Conservation (phyloP, 2,113 vertebrate species). For the Columba janthina region DNA sequence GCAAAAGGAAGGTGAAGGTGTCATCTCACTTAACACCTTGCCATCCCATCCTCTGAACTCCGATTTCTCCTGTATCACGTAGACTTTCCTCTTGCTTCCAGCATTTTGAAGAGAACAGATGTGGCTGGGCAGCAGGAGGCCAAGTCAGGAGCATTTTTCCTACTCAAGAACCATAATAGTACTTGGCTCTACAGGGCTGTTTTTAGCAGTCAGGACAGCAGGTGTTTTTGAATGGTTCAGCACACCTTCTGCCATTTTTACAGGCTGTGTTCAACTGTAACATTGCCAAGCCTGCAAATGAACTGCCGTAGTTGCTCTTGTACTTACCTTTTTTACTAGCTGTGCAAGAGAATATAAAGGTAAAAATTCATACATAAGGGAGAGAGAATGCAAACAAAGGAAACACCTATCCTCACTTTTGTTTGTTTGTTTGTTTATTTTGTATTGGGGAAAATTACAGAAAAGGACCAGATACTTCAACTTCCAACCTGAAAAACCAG, state of each 20-base stretch:
- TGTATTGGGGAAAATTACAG: background rate
- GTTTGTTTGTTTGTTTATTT: background rate
- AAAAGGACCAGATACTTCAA: background rate
- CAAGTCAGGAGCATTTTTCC: conserved; percentile 6
- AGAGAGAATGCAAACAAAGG: background rate
- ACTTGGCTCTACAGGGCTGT: conserved; percentile 24
- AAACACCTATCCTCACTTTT: background rate
- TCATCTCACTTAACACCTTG: accelerated
- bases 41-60: background rate
- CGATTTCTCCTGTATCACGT: background rate
- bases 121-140: background rate
- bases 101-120: background rate
- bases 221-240: conserved; percentile 45
- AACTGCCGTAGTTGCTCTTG: background rate
- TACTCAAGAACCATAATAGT: background rate
- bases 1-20: background rate
- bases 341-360: background rate
- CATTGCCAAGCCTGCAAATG: background rate
- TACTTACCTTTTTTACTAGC: background rate
- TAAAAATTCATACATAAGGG: background rate
- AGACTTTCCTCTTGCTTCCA: background rate
- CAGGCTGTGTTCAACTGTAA: background rate
- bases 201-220: conserved; percentile 45
- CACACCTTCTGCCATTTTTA: conserved; percentile 42
- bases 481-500: background rate